phyloP scores from a whole-genome alignment of 2,888 invertebrate species.

The Heliconius ismenius region DNA sequence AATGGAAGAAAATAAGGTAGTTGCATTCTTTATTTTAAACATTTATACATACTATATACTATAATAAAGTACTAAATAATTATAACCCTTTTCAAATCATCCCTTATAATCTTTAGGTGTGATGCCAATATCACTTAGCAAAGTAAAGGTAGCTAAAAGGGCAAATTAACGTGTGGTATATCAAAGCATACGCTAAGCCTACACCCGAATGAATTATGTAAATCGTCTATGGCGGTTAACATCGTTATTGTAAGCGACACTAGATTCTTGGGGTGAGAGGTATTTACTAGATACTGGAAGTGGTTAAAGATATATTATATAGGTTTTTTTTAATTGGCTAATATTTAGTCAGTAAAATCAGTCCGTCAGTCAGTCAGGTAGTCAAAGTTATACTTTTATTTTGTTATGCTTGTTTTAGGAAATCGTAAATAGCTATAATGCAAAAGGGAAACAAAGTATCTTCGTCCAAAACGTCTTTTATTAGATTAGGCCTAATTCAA shows the following conservation, averaged over 20 bases:
- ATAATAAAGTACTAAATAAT: too few species aligned
- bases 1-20: too few species aligned
- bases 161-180: slow-evolving; percentile 64
- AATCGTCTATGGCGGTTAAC: slow-evolving; percentile 78
- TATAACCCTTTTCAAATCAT: too few species aligned
- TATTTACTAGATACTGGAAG: slow-evolving; percentile 49
- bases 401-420: neutral
- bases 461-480: neutral
- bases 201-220: slow-evolving; percentile 76
- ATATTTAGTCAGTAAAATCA: neutral
- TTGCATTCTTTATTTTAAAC: too few species aligned
- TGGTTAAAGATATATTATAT: slow-evolving; percentile 22
- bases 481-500: neutral
- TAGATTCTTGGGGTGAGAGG: slow-evolving; percentile 50
- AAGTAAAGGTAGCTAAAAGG: slow-evolving; percentile 47
- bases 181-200: slow-evolving; percentile 60
- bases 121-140: slow-evolving; percentile 33
- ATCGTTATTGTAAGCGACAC: slow-evolving; percentile 80
- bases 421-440: too few species aligned
- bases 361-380: neutral
- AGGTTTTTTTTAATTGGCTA: neutral
- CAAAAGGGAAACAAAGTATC: neutral
- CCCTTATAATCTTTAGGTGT: neutral
- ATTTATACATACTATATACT: too few species aligned
- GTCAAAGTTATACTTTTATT: neutral